Percentiles rank a stretch among this genome's conserved stretches.
These are phyloP conservation scores for Bovichtus diacanthus DNA, from an alignment of 2,797 vertebrate genomes.

Conservation along the genomic window DNA sequence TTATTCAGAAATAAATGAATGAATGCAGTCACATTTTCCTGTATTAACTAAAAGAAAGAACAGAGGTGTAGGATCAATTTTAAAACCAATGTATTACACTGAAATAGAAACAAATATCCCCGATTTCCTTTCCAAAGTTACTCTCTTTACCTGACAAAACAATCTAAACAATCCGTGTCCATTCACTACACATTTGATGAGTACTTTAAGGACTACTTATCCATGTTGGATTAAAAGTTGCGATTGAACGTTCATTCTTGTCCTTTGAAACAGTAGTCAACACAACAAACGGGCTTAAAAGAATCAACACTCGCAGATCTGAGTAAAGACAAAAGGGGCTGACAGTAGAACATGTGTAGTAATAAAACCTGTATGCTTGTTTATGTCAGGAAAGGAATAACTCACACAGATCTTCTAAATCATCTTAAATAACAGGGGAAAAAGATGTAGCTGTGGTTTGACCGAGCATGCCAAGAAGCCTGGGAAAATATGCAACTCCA, in stretches of 20 bases:
- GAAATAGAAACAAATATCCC: neutral
- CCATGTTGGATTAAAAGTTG: neutral
- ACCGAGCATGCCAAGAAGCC: neutral
- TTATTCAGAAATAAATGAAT: neutral
- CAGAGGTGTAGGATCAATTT: no score
- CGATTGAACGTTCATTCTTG: no score
- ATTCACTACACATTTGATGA: neutral
- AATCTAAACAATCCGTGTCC: neutral
- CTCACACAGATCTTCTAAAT: neutral
- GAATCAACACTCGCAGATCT: neutral
- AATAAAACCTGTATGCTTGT: neutral
- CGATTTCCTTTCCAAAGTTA: neutral
- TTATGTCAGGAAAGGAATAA: neutral
- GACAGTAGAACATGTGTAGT: accelerated
- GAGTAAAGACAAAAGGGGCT: neutral
- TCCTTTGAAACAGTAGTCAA: neutral
- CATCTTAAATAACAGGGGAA: neutral
- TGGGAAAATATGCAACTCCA: slow-evolving; percentile 1
- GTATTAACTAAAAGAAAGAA: neutral
- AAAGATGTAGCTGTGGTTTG: neutral
- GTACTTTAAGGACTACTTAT: neutral
- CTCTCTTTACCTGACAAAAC: neutral
- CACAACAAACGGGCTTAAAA: neutral
- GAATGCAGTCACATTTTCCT: neutral
- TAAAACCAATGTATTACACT: no score